Base-by-base conservation (phyloP, 2,888 invertebrate species). In the Protophormia terraenovae region DNA sequence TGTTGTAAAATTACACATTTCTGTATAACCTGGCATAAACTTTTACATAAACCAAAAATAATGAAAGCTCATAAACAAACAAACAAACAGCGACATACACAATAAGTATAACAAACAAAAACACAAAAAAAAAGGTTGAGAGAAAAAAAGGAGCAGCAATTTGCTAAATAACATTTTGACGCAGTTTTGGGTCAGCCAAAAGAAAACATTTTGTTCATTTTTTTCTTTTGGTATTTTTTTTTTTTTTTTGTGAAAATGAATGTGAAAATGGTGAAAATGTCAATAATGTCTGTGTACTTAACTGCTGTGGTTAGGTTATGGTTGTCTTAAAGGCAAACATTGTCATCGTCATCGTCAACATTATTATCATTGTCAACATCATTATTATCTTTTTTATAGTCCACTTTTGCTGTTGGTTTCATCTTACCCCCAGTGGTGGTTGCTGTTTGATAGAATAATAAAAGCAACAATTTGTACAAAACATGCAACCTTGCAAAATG, bases 151-250 rank as follows among this genome's bases (percentile, higher is more conserved):
- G 32, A 58, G 22, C 32, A 47, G 16, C 35, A 64, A 64, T 73
- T 73, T 73, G 47, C 35, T 22, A 75, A 75, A 75, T 53, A 64
- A 64, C 64, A 75, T 53, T 64, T 64, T 66, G 53, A 32, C 66
- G 53, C 53, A 66, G 75, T 75, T 50, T 66, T 53, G 35, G 50
- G 27, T 75, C 27, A 75, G n/a, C n/a, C n/a, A n/a, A n/a, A 50
- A 12, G 22, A 73, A 60, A 41, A 41, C n/a, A 41, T 10, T 24
- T 14, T 24, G 3, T 41, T 8, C 0, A n/a, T n/a, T n/a, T 8
- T 41, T 41, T 41, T 38, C 10, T 3, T n/a, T n/a, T n/a, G n/a
- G n/a, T n/a, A n/a, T n/a, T n/a, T n/a, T 7, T 41, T n/a, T n/a
- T n/a, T n/a, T n/a, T 14, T 41, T 24, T 64, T 41, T 5, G 41